Percentiles rank a stretch among this genome's conserved stretches.
phyloP scores from a whole-genome alignment of 2,888 invertebrate genomes.

The Pomacea canaliculata region DNA sequence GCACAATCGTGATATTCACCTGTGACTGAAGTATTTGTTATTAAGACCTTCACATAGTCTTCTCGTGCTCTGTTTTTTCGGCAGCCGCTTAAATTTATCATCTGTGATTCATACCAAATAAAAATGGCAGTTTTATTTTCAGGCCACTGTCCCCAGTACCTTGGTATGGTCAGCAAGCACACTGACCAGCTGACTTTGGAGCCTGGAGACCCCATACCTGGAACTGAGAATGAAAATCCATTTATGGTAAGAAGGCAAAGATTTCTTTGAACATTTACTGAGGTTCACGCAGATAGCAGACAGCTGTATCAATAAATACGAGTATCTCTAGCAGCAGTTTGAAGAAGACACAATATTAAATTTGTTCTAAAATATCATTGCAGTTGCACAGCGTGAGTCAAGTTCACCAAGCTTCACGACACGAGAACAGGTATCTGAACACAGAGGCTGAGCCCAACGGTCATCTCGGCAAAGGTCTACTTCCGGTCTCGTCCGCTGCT shows the following conservation, averaged over 20 bases:
- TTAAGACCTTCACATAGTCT: too few relatives aligned
- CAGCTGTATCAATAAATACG: too few relatives aligned
- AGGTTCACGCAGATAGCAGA: too few relatives aligned
- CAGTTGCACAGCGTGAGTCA: constrained; percentile 30
- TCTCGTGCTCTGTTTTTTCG: too few relatives aligned
- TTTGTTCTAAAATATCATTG: background rate
- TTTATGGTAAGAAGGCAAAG: too few relatives aligned
- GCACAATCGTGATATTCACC: too few relatives aligned
- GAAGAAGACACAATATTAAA: background rate
- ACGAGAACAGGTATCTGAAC: constrained; percentile 32
- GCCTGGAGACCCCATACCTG: constrained; percentile 21
- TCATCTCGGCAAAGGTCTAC: constrained; percentile 10
- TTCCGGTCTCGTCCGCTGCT: constrained; percentile 22
- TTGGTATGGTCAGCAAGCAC: constrained; percentile 61
- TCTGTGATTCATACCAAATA: too few relatives aligned
- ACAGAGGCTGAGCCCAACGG: constrained; percentile 33
- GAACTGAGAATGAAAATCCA: constrained; percentile 10
- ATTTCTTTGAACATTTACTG: too few relatives aligned
- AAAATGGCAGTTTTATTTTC: constrained; percentile 18
- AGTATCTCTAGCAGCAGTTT: too few relatives aligned
- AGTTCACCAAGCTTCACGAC: constrained; percentile 14
- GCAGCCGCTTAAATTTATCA: too few relatives aligned
- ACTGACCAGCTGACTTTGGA: constrained; percentile 28
- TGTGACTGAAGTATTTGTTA: too few relatives aligned
- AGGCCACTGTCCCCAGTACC: constrained; percentile 62